Percentiles rank a stretch among this genome's conserved stretches.
Conservation (phyloP, 2,113 vertebrate genomes). For the Agapornis roseicollis region DNA sequence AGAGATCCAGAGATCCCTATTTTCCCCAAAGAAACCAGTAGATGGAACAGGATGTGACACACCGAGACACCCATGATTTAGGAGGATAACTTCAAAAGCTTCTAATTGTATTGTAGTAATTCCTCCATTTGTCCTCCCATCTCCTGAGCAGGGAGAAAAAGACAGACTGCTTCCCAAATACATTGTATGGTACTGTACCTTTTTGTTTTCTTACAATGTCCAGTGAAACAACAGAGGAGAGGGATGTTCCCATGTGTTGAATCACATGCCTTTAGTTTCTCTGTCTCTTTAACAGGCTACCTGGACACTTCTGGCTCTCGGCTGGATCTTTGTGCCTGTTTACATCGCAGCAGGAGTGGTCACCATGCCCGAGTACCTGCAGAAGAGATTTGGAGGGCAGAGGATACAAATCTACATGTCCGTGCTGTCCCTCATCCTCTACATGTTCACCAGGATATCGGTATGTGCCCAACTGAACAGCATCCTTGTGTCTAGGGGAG, state of each 20-base stretch:
- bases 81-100: background rate
- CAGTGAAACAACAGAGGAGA: background rate
- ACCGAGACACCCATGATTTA: background rate
- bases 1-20: background rate
- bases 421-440: slow-evolving; percentile 87
- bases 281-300: slow-evolving; percentile 75
- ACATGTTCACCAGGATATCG: slow-evolving; percentile 92
- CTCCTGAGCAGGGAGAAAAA: background rate
- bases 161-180: background rate
- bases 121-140: background rate
- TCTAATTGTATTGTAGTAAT: background rate
- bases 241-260: background rate
- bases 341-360: slow-evolving; percentile 88
- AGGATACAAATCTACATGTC: slow-evolving; percentile 90
- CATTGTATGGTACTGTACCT: no score
- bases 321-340: slow-evolving; percentile 91
- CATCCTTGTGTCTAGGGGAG: background rate
- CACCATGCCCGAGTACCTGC: slow-evolving; percentile 91
- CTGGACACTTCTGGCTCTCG: slow-evolving; percentile 87
- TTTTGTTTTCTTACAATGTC: background rate
- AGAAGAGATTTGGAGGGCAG: slow-evolving; percentile 89
- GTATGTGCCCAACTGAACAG: slow-evolving; percentile 68
- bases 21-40: background rate
- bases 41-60: background rate
- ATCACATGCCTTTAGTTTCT: background rate